A percentile compares a stretch with the other conserved stretches of the same genome.
Evolutionary conservation across 2,113 vertebrate species (phyloP).

Genomic region (Microcebus murinus): DNA sequence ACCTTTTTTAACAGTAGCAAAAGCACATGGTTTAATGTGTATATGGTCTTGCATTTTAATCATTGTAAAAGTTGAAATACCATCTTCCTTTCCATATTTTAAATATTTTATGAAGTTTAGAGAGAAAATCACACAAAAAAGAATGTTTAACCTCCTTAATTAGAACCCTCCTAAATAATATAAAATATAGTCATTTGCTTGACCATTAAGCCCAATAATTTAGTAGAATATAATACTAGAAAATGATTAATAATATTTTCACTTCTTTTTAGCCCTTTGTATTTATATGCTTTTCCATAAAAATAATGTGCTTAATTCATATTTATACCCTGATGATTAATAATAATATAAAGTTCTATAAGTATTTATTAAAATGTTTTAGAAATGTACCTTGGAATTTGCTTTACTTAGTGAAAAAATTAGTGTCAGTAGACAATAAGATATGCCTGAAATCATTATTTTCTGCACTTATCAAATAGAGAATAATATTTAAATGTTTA

Average conservation of each 20-base stretch:
- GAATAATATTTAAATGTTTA: not conserved
- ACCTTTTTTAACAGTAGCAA: not conserved
- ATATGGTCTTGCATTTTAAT: not conserved
- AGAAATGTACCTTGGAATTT: not conserved
- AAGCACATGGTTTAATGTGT: not conserved
- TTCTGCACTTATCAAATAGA: not conserved
- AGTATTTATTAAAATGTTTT: not conserved
- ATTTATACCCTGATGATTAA: not conserved
- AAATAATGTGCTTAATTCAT: not conserved
- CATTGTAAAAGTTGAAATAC: not conserved
- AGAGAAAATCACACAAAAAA: not conserved
- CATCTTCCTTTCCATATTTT: not conserved
- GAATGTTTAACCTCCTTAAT: not conserved
- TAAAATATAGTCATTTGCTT: not conserved
- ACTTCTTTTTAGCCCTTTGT: not conserved
- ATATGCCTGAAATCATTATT: not conserved
- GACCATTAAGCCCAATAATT: not conserved
- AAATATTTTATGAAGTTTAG: not conserved
- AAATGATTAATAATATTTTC: not conserved
- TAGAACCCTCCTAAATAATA: not conserved
- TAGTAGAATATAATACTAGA: not conserved
- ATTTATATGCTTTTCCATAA: not conserved
- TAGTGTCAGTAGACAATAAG: not conserved
- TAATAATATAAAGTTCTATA: not conserved
- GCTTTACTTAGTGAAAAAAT: not conserved